phyloP scores from a whole-genome alignment of 2,888 invertebrate genomes.

The Oxycera nigricornis region DNA sequence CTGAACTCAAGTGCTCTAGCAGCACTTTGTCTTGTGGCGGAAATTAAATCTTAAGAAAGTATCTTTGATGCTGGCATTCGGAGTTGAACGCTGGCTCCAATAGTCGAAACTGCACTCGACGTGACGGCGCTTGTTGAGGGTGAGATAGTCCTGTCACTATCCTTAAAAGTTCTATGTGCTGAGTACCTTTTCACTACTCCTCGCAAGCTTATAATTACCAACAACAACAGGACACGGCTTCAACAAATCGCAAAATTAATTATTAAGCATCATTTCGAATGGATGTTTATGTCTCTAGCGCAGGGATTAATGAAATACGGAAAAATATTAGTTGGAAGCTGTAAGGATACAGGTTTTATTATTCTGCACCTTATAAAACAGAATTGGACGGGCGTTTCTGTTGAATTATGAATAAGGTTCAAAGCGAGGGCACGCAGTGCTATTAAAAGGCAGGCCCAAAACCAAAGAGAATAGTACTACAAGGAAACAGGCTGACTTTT shows the following conservation, averaged over 20 bases:
- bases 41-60: conserved; percentile 23
- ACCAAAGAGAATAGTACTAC: not conserved
- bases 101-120: not conserved
- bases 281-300: conserved; percentile 21
- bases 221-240: not conserved
- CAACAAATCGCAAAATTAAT: conserved; percentile 42
- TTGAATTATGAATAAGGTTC: conserved; percentile 46
- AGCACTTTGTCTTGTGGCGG: conserved; percentile 5
- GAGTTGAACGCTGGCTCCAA: not conserved
- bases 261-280: conserved; percentile 42
- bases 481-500: not conserved
- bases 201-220: conserved; percentile 17
- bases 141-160: not conserved
- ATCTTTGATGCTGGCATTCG: not conserved
- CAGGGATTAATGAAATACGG: not conserved
- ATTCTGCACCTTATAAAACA: conserved; percentile 46
- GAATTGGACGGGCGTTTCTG: conserved; percentile 43
- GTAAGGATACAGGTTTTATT: conserved; percentile 40
- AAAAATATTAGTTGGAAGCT: conserved; percentile 1
- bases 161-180: not conserved
- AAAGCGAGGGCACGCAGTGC: conserved; percentile 25
- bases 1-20: not conserved
- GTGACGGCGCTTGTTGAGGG: not conserved
- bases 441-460: conserved; percentile 13
- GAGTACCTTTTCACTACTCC: not conserved